Evolutionary conservation across 37 sponge, comb jelly and placozoan species (phyloP).

Genomic region (Theonella swinhoei): DNA sequence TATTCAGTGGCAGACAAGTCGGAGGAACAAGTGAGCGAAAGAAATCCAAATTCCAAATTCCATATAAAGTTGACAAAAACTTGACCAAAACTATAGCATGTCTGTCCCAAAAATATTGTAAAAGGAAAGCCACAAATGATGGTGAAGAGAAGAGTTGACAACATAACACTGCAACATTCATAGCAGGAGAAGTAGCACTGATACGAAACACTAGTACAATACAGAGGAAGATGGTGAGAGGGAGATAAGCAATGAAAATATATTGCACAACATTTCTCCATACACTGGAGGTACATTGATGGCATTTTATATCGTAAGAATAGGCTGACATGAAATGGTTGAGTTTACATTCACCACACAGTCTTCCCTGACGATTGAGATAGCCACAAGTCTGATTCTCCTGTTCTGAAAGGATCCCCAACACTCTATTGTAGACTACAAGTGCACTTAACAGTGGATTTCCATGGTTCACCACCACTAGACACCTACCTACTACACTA

Average conservation of each 20-base stretch:
- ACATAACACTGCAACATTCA: not conserved
- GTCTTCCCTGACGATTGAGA: not conserved
- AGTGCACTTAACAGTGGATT: not conserved
- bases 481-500: not conserved
- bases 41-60: conserved; percentile 6
- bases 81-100: not conserved
- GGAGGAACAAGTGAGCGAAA: not conserved
- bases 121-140: not conserved
- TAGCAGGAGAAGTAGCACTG: not conserved
- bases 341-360: not conserved
- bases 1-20: conserved; percentile 10
- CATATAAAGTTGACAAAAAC: not conserved
- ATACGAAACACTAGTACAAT: conserved; percentile 3
- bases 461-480: not conserved
- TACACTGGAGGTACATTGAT: not conserved
- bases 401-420: not conserved
- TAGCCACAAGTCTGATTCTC: not conserved
- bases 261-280: not conserved
- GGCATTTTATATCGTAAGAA: not conserved
- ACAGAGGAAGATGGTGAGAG: not conserved
- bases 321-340: not conserved
- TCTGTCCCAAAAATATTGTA: no score
- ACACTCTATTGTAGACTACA: not conserved
- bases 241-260: not conserved
- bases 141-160: not conserved